Evolutionary conservation across 2,113 vertebrate genomes (phyloP).

Genomic region (Heteronetta atricapilla): DNA sequence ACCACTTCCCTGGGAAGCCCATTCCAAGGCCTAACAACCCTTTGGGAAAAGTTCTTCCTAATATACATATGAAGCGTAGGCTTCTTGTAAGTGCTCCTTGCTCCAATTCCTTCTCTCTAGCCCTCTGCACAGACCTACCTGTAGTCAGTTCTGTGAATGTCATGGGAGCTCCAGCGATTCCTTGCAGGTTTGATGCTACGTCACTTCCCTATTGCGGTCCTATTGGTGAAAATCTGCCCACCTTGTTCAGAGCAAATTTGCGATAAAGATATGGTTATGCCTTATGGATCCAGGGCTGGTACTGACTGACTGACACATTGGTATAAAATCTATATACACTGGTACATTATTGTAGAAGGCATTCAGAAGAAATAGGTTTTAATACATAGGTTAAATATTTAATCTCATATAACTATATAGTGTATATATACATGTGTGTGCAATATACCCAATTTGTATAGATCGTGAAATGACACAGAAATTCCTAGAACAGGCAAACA

Average conservation of each 20-base stretch:
- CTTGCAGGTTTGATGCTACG: background rate
- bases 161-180: background rate
- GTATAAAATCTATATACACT: background rate
- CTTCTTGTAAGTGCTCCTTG: background rate
- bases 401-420: background rate
- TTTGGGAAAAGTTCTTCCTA: no score
- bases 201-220: background rate
- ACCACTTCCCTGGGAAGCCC: no score
- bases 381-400: background rate
- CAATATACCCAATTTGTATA: background rate
- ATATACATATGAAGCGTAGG: background rate
- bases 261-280: background rate
- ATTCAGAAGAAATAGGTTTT: background rate
- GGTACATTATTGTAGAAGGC: background rate
- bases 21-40: no score
- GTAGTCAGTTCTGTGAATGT: background rate
- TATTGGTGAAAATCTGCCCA: background rate
- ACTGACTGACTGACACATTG: background rate
- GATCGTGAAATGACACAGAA: background rate
- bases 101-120: background rate
- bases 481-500: background rate
- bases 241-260: background rate
- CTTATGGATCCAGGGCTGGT: background rate
- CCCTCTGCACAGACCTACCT: background rate
- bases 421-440: background rate